A percentile compares a stretch with the other conserved stretches of the same genome.
phyloP scores from a whole-genome alignment of 2,888 invertebrate genomes.

The Chalcosyrphus nemorum region DNA sequence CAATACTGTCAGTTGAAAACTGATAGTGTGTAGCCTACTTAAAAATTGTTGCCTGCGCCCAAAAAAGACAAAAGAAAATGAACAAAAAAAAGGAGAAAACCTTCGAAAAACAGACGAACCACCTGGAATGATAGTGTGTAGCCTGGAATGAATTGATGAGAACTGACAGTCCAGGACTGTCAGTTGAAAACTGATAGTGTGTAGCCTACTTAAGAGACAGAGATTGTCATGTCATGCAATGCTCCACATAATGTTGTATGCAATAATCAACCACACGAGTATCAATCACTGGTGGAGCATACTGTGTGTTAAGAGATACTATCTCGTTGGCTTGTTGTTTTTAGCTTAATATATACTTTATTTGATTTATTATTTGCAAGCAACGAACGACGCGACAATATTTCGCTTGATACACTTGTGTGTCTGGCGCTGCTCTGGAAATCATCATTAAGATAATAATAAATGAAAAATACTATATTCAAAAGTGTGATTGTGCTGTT shows the following conservation, averaged over 20 bases:
- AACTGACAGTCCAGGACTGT: no score
- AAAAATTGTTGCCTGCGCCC: no score
- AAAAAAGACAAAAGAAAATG: no score
- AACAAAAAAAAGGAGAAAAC: no score
- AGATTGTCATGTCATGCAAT: constrained; percentile 13
- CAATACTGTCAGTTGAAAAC: no score
- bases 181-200: no score
- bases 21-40: no score
- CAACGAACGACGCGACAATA: constrained; percentile 1
- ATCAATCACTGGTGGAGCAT: constrained; percentile 37
- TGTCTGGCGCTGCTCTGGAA: constrained; percentile 25
- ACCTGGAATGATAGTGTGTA: no score
- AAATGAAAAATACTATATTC: background rate
- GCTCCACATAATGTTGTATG: background rate
- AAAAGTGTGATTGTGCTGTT: constrained; percentile 13
- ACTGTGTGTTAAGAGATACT: no score
- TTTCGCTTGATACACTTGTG: constrained; percentile 2
- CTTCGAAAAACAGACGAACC: no score
- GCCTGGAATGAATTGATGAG: no score
- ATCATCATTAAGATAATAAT: constrained; percentile 11
- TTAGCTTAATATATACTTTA: background rate
- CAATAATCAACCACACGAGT: constrained; percentile 38
- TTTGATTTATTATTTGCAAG: constrained; percentile 8
- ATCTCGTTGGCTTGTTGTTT: constrained; percentile 10
- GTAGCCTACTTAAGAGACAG: no score